Base-by-base conservation (phyloP, 1,140 invertebrate genomes). In the Zeugodacus cucurbitae region DNA sequence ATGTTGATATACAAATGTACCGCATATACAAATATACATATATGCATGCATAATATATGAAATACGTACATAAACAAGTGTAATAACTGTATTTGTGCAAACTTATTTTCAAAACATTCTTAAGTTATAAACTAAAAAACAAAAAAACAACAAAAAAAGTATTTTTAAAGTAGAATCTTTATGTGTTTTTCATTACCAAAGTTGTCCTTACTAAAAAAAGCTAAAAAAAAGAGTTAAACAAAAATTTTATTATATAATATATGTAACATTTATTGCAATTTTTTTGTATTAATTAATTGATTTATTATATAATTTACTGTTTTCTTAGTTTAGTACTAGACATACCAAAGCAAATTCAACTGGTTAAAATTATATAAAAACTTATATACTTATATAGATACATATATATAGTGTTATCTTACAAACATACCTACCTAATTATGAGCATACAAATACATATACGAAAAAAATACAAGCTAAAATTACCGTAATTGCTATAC, bases 281-380 rank as follows among this genome's bases (percentile, higher is more conserved):
- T 86, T 54, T 58, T 86, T 57, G 34, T 86, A 86, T 86, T 86
- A 86, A 86, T 37, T 34, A 86, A 86, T 86, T 29, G 11, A 59
- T 86, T 17, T 29, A 58, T 59, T 34, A 59, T 34, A 26, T 82
- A 82, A 82, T 82, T 82, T 82, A 82, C 41, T 48, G 22, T 57
- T 91, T 91, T 89, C 91, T 88, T 90, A 89, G 88, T 82, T 82
- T 57, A 89, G 90, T 90, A 92, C 91, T 92, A 92, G 91, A 92
- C 91, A 92, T 92, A 92, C 91, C 91, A 92, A 92, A 92, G 91
- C 91, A 91, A 92, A 91, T 92, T 91, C 91, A 90, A 89, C 91
- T 86, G 48, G 57, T 34, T 86, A 86, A 59, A 86, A 86, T 86
- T 48, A 82, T 59, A 41, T 34, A n/a, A 57, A 58, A 54, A 86